These are phyloP conservation scores for Tarsius wallacei DNA, from an alignment of 2,797 vertebrate species.

Conservation along the genomic window DNA sequence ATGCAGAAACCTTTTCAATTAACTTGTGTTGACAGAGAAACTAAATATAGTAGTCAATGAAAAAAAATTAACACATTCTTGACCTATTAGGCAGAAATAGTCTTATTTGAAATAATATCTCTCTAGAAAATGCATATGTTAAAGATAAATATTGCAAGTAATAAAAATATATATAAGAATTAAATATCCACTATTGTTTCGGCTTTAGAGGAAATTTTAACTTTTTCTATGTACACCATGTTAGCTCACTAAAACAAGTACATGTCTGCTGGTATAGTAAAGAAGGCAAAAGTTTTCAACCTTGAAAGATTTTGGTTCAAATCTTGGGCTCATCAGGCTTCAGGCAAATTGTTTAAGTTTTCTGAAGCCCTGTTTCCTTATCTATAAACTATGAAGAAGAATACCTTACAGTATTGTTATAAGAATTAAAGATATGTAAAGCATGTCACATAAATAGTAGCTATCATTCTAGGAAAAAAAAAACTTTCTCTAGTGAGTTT, in stretches of 20 bases:
- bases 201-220: constrained; percentile 26
- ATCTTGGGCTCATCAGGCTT: not conserved
- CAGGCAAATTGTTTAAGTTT: not conserved
- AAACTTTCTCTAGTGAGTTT: not conserved
- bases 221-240: not conserved
- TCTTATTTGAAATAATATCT: constrained; percentile 1
- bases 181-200: not conserved
- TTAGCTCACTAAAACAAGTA: constrained; percentile 16
- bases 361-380: not conserved
- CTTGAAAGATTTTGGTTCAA: constrained; percentile 46
- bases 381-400: not conserved
- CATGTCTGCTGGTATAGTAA: not conserved
- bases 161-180: not conserved
- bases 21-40: constrained; percentile 86
- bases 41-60: constrained; percentile 81
- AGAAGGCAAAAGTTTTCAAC: not conserved
- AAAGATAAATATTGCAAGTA: constrained; percentile 12
- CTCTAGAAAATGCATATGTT: constrained; percentile 64
- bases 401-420: not conserved
- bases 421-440: not conserved
- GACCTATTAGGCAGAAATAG: constrained; percentile 38
- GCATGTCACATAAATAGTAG: not conserved
- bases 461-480: not conserved
- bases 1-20: constrained; percentile 85
- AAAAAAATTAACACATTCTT: constrained; percentile 78